These are phyloP conservation scores for Dicranocentrus wangi DNA, from an alignment of 2,888 invertebrate genomes.

Conservation along the genomic window DNA sequence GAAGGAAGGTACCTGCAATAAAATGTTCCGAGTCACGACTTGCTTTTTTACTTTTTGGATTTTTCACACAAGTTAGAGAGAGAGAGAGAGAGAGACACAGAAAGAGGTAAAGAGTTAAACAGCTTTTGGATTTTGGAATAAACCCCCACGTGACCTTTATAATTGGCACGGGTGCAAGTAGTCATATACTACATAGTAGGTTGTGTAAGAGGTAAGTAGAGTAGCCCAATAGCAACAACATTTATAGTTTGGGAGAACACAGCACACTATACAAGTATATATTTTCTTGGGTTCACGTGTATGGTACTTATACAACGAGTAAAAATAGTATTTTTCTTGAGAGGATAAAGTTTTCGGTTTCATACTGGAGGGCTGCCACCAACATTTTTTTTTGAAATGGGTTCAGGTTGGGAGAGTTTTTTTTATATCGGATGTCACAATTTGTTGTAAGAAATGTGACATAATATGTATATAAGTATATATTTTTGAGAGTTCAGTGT, in stretches of 20 bases:
- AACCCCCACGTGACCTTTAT: conserved; percentile 61
- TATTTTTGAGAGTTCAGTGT: neutral
- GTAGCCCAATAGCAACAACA: conserved; percentile 10
- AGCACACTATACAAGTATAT: too few species aligned
- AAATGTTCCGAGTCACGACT: neutral
- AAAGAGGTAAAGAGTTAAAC: conserved; percentile 23
- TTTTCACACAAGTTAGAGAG: too few species aligned
- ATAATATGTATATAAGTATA: conserved; percentile 2
- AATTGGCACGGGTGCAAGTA: conserved; percentile 59
- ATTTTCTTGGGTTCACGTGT: too few species aligned
- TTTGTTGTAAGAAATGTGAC: conserved; percentile 56
- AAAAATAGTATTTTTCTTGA: too few species aligned
- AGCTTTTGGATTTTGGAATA: too few species aligned
- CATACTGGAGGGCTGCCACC: neutral
- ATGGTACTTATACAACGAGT: too few species aligned
- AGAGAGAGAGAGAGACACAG: conserved; percentile 1
- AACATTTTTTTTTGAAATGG: neutral
- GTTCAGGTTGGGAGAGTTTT: neutral
- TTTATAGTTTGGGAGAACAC: too few species aligned
- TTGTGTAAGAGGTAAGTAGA: too few species aligned
- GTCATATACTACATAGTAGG: neutral
- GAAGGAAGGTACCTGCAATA: conserved; percentile 63
- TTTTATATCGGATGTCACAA: conserved; percentile 27
- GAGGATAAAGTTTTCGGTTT: too few species aligned
- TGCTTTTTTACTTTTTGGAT: conserved; percentile 13